Base-by-base conservation (phyloP, 2,888 invertebrate genomes). In the Brachynemurus nebulosus region DNA sequence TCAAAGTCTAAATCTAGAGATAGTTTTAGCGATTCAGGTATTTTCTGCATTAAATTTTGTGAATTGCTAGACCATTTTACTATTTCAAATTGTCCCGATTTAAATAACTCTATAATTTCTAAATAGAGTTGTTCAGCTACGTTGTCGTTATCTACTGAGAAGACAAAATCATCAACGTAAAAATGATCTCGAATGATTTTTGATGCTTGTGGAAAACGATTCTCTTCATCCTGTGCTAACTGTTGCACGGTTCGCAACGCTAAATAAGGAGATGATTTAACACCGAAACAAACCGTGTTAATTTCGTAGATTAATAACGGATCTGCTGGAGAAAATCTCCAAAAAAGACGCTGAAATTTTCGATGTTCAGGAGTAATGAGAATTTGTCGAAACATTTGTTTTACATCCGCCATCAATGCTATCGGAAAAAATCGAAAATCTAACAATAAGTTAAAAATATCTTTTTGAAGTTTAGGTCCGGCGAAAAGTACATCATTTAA, bases 151-250 rank as follows among this genome's bases (percentile, higher is more conserved):
- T 48, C 21, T 27, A 40, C 38, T 2, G 41, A 40, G n/a, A 47
- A 46, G 33, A 49, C 44, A 2, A 50, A 34, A 25, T 55, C 54
- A 45, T 55, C 54, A 7, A 53, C 48, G 35, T 54, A 55, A 18
- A 55, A 51, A 27, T 51, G 51, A 17, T 44, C 41, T 2, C 23
- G 7, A 7, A 49, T 21, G 17, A 51, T 40, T 35, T 43, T 40
- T 14, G 50, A 17, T 6, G 51, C 52, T 17, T 42, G n/a, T 0
- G 52, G 51, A 42, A 45, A 51, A 1, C 18, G 40, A 9, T 46
- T 18, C 18, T 23, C 33, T 23, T 50, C 49, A 20, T 47, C 44
- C 9, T 39, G 23, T 2, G 50, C 55, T 9, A 55, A 40, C 40
- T 50, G 41, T 20, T 49, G 38, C 11, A 53, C 17, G 11, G 47